phyloP scores from a whole-genome alignment of 2,113 vertebrate species.

The Tauraco erythrolophus region DNA sequence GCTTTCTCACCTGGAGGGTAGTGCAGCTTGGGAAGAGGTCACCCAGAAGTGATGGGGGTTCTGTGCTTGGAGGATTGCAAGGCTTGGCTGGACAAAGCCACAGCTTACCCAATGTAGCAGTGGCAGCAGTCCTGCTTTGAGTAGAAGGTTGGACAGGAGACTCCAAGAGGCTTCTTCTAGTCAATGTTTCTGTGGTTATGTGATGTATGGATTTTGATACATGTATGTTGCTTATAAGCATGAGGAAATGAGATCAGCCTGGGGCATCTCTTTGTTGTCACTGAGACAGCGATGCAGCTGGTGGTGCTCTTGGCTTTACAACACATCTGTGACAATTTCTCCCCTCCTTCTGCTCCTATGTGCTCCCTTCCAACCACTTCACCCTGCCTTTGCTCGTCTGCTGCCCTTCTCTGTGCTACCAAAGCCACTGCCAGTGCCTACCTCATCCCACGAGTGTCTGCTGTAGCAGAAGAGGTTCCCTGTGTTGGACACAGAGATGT shows the following conservation, averaged over 20 bases:
- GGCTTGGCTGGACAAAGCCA: background rate
- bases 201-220: background rate
- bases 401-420: background rate
- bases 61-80: background rate
- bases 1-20: background rate
- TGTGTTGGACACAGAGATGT: background rate
- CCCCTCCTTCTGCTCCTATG: background rate
- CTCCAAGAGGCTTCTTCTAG: background rate
- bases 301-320: background rate
- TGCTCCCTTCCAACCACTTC: background rate
- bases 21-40: background rate
- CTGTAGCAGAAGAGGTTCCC: background rate
- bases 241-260: rapidly evolving
- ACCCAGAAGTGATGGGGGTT: background rate
- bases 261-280: background rate
- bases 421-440: background rate
- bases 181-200: background rate
- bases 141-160: background rate
- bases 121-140: background rate
- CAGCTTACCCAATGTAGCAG: background rate
- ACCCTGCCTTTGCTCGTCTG: background rate
- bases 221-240: background rate
- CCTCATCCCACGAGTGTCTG: rapidly evolving
- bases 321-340: background rate
- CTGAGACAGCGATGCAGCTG: background rate